phyloP scores from a whole-genome alignment of 2,888 invertebrate species.

The Chrysina gloriosa region DNA sequence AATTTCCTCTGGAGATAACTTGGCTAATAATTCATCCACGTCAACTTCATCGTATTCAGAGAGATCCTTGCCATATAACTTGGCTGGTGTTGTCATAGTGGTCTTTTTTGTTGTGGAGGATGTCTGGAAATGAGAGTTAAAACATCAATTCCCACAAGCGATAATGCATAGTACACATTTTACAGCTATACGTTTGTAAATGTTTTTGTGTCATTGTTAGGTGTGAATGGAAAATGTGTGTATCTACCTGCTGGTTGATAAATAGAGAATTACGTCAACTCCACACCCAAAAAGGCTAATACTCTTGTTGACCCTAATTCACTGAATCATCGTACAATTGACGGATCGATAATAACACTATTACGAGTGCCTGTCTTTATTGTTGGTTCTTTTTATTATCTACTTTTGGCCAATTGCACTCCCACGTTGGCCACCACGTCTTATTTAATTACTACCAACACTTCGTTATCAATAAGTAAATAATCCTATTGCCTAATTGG shows the following conservation, averaged over 20 bases:
- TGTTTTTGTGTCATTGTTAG: constrained; percentile 11
- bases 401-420: constrained; percentile 1
- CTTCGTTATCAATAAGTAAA: constrained; percentile 7
- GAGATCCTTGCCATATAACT: constrained; percentile 89
- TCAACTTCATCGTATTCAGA: constrained; percentile 94
- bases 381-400: neutral
- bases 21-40: constrained; percentile 93
- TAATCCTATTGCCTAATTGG: neutral
- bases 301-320: constrained; percentile 57
- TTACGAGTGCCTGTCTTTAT: neutral
- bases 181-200: constrained; percentile 20
- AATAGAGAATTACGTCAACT: constrained; percentile 41
- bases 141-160: no score
- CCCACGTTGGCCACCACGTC: constrained; percentile 4
- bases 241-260: constrained; percentile 39
- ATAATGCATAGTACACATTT: constrained; percentile 35
- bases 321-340: constrained; percentile 47
- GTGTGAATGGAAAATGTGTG: constrained; percentile 24
- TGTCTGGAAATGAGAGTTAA: constrained; percentile 74
- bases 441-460: constrained; percentile 9
- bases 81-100: constrained; percentile 90
- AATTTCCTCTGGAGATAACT: constrained; percentile 94
- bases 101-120: constrained; percentile 90
- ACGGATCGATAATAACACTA: constrained; percentile 36
- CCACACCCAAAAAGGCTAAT: constrained; percentile 56